These are phyloP conservation scores for Euborellia annulipes DNA, from an alignment of 1,140 invertebrate species.

Conservation along the genomic window DNA sequence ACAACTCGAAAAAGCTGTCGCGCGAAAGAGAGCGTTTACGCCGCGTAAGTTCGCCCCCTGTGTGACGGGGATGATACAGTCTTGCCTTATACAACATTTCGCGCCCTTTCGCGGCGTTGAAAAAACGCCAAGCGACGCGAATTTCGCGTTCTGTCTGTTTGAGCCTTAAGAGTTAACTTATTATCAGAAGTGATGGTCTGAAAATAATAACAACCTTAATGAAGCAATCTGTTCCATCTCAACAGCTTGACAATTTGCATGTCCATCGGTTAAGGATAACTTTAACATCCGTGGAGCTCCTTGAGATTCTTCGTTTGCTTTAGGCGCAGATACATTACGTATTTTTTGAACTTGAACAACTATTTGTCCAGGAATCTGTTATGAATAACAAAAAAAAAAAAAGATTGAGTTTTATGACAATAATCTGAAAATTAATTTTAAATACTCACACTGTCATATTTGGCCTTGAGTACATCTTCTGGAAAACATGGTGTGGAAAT, in stretches of 20 bases:
- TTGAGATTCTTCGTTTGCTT: constrained; percentile 71
- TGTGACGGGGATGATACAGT: too few relatives aligned
- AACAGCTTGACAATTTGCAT: constrained; percentile 54
- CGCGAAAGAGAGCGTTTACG: too few relatives aligned
- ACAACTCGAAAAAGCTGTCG: too few relatives aligned
- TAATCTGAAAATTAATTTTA: constrained; percentile 17
- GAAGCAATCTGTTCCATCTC: constrained; percentile 49
- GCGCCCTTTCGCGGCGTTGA: too few relatives aligned
- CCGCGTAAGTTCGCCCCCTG: too few relatives aligned
- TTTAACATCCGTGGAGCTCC: constrained; percentile 67
- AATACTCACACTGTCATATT: constrained; percentile 25
- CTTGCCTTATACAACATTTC: too few relatives aligned
- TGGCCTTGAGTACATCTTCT: constrained; percentile 39
- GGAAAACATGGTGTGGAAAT: constrained; percentile 43
- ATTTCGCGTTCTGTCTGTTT: too few relatives aligned
- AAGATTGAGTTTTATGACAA: constrained; percentile 3
- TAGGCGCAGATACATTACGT: constrained; percentile 75
- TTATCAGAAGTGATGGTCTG: too few relatives aligned
- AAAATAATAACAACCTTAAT: too few relatives aligned
- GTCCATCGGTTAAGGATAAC: constrained; percentile 69
- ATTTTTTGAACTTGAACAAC: constrained; percentile 78
- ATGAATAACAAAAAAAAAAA: constrained; percentile 6
- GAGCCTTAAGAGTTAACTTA: too few relatives aligned
- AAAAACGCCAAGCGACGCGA: too few relatives aligned
- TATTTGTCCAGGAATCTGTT: constrained; percentile 44